Evolutionary conservation across 2,113 vertebrate genomes (phyloP).

Genomic region (Nibea albiflora): DNA sequence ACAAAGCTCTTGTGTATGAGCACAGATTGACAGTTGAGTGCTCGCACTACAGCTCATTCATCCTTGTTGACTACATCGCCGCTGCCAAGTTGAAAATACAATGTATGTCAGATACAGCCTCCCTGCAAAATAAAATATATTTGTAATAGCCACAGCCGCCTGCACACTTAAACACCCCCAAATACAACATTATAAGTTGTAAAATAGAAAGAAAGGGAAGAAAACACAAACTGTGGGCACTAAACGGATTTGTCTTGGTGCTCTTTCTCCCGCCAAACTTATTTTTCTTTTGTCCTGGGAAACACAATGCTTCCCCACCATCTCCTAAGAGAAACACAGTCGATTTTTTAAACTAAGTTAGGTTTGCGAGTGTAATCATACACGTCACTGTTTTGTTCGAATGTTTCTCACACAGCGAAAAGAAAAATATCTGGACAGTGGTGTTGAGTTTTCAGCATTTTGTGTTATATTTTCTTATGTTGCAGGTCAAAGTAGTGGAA

Average conservation of each 20-base stretch:
- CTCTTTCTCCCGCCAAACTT: conserved; percentile 2
- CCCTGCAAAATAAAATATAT: conserved; percentile 53
- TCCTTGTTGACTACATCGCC: conserved; percentile 72
- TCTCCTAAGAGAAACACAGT: neutral
- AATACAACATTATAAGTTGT: conserved; percentile 46
- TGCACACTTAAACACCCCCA: conserved; percentile 18
- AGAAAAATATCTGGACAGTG: neutral
- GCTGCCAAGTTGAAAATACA: conserved; percentile 70
- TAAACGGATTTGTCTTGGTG: conserved; percentile 35
- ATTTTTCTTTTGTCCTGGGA: conserved; percentile 12
- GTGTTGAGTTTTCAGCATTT: neutral
- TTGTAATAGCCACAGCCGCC: conserved; percentile 45
- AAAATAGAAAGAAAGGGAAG: conserved; percentile 25
- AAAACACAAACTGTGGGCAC: conserved; percentile 36
- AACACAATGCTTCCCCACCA: neutral
- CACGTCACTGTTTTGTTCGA: neutral
- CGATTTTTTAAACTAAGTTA: conserved; percentile 1
- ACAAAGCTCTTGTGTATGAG: conserved; percentile 71
- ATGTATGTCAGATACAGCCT: conserved; percentile 59
- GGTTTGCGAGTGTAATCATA: neutral
- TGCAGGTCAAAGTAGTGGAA: neutral
- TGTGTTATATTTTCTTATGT: neutral
- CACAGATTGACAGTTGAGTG: conserved; percentile 78
- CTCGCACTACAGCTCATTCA: conserved; percentile 72
- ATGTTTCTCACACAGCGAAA: neutral